These are phyloP conservation scores for Drosophila nigricruria DNA, from an alignment of 2,888 invertebrate genomes.

Conservation along the genomic window DNA sequence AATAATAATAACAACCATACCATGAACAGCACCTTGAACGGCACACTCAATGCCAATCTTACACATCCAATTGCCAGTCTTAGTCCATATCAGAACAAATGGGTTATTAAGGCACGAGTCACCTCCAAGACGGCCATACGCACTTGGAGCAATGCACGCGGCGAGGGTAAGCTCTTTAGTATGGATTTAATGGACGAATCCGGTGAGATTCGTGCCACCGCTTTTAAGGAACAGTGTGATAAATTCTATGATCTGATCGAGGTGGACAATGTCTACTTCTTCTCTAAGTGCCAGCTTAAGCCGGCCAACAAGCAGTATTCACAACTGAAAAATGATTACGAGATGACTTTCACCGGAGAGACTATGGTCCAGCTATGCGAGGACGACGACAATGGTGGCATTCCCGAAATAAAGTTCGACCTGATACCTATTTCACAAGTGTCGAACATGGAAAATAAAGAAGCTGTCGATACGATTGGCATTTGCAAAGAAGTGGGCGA, in stretches of 20 bases:
- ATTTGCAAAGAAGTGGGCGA: slow-evolving; percentile 92
- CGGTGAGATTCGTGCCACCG: slow-evolving; percentile 97
- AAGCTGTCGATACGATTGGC: slow-evolving; percentile 94
- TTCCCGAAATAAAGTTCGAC: slow-evolving; percentile 92
- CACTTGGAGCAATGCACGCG: slow-evolving; percentile 95
- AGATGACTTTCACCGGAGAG: slow-evolving; percentile 94
- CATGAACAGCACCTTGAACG: slow-evolving; percentile 66
- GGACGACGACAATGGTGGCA: slow-evolving; percentile 86
- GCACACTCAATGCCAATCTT: slow-evolving; percentile 84
- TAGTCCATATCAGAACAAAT: slow-evolving; percentile 97
- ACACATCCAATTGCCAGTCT: slow-evolving; percentile 91
- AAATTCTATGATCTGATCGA: slow-evolving; percentile 95
- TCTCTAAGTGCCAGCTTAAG: slow-evolving; percentile 94
- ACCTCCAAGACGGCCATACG: slow-evolving; percentile 92
- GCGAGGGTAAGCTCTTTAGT: slow-evolving; percentile 97
- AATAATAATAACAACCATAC: slow-evolving; percentile 63
- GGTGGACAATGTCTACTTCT: slow-evolving; percentile 94
- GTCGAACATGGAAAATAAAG: slow-evolving; percentile 88
- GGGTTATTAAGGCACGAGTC: slow-evolving; percentile 96
- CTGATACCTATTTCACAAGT: slow-evolving; percentile 92
- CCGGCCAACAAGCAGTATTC: slow-evolving; percentile 96
- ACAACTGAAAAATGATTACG: slow-evolving; percentile 96
- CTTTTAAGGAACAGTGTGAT: slow-evolving; percentile 94
- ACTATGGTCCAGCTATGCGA: slow-evolving; percentile 88
- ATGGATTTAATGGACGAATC: slow-evolving; percentile 97